A percentile compares a stretch with the other conserved stretches of the same genome.
These are phyloP conservation scores for Saturnia pavonia DNA, from an alignment of 2,888 invertebrate genomes.

Conservation along the genomic window DNA sequence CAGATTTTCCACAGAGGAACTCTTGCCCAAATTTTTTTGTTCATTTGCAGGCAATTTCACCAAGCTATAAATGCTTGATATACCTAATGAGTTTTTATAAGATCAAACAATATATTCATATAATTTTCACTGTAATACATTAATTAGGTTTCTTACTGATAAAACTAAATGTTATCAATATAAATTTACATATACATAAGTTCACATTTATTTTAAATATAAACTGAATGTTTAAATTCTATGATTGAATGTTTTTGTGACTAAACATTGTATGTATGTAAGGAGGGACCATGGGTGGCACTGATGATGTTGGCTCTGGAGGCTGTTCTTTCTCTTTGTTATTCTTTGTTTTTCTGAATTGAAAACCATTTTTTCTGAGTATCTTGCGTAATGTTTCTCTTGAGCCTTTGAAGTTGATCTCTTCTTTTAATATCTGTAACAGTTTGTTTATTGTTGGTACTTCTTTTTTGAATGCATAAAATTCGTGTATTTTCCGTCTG, in stretches of 20 bases:
- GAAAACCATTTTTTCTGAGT: conserved; percentile 72
- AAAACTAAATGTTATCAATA: neutral
- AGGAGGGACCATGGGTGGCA: conserved; percentile 68
- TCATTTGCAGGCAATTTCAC: neutral
- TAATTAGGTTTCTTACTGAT: neutral
- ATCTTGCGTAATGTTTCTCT: conserved; percentile 72
- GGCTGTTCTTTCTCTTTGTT: conserved; percentile 68
- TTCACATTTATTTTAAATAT: neutral
- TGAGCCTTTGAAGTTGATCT: conserved; percentile 74
- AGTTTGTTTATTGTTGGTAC: conserved; percentile 75
- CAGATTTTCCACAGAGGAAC: neutral
- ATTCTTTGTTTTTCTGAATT: conserved; percentile 74
- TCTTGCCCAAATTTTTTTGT: neutral
- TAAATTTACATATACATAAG: neutral
- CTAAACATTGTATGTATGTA: conserved; percentile 74
- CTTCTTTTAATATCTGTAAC: conserved; percentile 70
- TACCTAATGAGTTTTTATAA: neutral
- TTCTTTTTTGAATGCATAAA: conserved; percentile 75
- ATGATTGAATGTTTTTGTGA: conserved; percentile 70
- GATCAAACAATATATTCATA: neutral
- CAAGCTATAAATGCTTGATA: neutral
- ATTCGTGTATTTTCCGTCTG: conserved; percentile 72
- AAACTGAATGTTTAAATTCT: conserved; percentile 27
- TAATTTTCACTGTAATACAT: neutral
- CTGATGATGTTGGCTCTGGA: conserved; percentile 55